These are phyloP conservation scores for Pseudanteris insignis DNA, from an alignment of 2,888 invertebrate genomes.

Conservation along the genomic window DNA sequence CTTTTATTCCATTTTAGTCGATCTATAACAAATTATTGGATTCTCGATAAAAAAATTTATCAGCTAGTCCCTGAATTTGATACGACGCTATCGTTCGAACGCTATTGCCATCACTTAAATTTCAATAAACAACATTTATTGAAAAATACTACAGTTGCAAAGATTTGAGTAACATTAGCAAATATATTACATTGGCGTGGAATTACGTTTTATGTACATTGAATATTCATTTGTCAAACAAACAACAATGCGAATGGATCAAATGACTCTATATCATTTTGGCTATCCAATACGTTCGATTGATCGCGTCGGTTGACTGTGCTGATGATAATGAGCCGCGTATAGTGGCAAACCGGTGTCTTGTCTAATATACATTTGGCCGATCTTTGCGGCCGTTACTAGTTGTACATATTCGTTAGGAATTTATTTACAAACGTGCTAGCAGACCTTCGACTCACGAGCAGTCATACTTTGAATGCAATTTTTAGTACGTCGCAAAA, in stretches of 20 bases:
- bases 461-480: slow-evolving; percentile 31
- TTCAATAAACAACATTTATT: slow-evolving; percentile 9
- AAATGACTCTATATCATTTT: slow-evolving; percentile 3
- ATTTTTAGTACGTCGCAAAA: too few relatives aligned
- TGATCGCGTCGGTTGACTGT: slow-evolving; percentile 19
- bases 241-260: slow-evolving; percentile 6
- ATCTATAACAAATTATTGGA: slow-evolving; percentile 24
- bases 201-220: slow-evolving; percentile 22
- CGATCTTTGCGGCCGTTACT: slow-evolving; percentile 31
- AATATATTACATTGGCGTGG: slow-evolving; percentile 25
- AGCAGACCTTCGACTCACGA: slow-evolving; percentile 49
- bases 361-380: slow-evolving; percentile 38
- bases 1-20: too few relatives aligned
- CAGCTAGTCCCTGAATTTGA: slow-evolving; percentile 44
- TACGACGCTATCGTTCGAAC: slow-evolving; percentile 13
- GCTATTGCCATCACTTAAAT: not conserved
- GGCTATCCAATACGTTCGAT: slow-evolving; percentile 8
- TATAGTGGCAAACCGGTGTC: slow-evolving; percentile 11
- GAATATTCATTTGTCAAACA: slow-evolving; percentile 8
- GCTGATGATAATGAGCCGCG: slow-evolving; percentile 33
- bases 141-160: slow-evolving; percentile 10
- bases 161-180: slow-evolving; percentile 12
- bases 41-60: slow-evolving; percentile 35
- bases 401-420: slow-evolving; percentile 64
- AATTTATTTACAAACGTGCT: slow-evolving; percentile 65